Conservation (phyloP, 2,797 vertebrate species). For the Pseudotriccus pelzelni region DNA sequence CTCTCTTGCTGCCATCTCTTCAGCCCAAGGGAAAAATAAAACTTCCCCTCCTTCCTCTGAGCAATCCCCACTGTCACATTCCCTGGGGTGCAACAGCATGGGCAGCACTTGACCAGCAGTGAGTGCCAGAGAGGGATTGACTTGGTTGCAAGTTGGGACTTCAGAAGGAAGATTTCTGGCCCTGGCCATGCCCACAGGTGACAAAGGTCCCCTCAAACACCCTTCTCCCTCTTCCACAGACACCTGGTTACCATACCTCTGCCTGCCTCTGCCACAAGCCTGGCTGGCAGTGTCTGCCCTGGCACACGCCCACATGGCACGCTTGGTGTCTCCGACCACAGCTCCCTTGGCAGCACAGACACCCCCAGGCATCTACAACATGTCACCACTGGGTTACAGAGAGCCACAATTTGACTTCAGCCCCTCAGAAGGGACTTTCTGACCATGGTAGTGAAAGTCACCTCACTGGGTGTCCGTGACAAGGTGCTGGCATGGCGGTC, state of each 20-base stretch:
- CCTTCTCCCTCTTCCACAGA: neutral
- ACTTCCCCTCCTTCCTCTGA: neutral
- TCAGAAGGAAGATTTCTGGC: neutral
- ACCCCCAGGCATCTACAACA: neutral
- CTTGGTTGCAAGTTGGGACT: neutral
- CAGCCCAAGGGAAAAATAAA: neutral
- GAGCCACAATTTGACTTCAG: neutral
- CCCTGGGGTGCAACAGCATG: accelerated
- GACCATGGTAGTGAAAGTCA: neutral
- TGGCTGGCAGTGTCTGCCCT: neutral
- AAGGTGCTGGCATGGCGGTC: accelerated
- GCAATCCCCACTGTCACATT: accelerated
- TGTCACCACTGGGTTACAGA: neutral
- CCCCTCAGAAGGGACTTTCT: neutral
- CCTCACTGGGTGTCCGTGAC: accelerated
- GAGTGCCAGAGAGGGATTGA: neutral
- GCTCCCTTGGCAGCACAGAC: neutral
- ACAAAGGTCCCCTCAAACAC: neutral
- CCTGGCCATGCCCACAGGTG: neutral
- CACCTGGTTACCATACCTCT: neutral
- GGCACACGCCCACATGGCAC: accelerated
- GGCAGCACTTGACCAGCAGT: accelerated
- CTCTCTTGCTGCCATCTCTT: neutral
- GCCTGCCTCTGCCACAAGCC: neutral
- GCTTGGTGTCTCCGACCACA: neutral